These are phyloP conservation scores for Scelioninae gen. 1 DNA, from an alignment of 2,888 invertebrate species.

Conservation along the genomic window DNA sequence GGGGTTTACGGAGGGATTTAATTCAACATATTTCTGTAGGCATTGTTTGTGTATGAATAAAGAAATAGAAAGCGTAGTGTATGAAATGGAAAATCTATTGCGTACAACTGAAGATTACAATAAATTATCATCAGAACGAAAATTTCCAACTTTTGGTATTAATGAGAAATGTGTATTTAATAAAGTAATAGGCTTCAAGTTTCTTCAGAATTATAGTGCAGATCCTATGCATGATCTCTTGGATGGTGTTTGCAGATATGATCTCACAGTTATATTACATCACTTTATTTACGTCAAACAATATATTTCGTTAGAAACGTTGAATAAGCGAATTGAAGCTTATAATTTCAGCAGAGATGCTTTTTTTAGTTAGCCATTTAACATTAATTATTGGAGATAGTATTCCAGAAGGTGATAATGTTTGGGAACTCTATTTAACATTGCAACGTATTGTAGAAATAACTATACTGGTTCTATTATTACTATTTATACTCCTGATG, in stretches of 20 bases:
- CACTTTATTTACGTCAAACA: conserved; percentile 44
- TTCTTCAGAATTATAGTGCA: conserved; percentile 18
- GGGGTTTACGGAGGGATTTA: conserved; percentile 68
- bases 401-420: conserved; percentile 45
- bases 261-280: conserved; percentile 23
- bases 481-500: conserved; percentile 16
- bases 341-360: conserved; percentile 66
- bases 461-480: no score
- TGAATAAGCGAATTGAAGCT: conserved; percentile 32
- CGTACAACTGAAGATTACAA: conserved; percentile 17
- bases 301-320: conserved; percentile 34
- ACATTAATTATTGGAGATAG: conserved; percentile 63
- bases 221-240: conserved; percentile 59
- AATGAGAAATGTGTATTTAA: conserved; percentile 42
- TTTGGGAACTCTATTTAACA: conserved; percentile 66
- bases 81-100: conserved; percentile 37
- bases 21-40: conserved; percentile 65
- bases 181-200: conserved; percentile 39
- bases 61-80: conserved; percentile 46
- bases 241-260: conserved; percentile 43
- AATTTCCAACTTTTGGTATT: conserved; percentile 22
- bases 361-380: conserved; percentile 52
- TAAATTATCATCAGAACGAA: not conserved
- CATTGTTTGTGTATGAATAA: conserved; percentile 62
- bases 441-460: no score